Conservation (phyloP, 1,140 invertebrate species). For the Orius insidiosus region DNA sequence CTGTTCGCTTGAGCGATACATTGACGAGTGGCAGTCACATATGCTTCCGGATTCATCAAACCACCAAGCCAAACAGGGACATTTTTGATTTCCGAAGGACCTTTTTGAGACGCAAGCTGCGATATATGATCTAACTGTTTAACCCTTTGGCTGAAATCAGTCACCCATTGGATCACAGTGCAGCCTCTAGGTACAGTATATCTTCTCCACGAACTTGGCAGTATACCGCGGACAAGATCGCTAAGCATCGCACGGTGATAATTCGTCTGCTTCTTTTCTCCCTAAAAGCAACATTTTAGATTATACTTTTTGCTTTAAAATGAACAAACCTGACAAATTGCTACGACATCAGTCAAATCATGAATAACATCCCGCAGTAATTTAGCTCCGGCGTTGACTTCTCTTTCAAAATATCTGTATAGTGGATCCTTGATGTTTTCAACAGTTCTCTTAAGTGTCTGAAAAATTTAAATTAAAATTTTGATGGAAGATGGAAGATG, state of each 20-base stretch:
- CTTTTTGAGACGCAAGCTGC: slow-evolving; percentile 61
- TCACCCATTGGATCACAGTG: slow-evolving; percentile 97
- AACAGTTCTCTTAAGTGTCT: slow-evolving; percentile 70
- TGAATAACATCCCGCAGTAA: slow-evolving; percentile 76
- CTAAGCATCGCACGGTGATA: slow-evolving; percentile 88
- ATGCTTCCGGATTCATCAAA: slow-evolving; percentile 93
- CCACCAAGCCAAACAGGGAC: slow-evolving; percentile 92
- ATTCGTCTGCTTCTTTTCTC: slow-evolving; percentile 98
- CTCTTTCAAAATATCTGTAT: slow-evolving; percentile 96
- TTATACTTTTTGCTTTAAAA: too few relatives aligned
- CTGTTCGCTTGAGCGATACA: slow-evolving; percentile 88
- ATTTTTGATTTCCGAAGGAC: slow-evolving; percentile 82
- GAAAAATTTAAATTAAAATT: slow-evolving; percentile 22
- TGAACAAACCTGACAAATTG: slow-evolving; percentile 67
- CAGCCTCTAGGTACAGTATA: slow-evolving; percentile 90
- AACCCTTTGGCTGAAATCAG: slow-evolving; percentile 88
- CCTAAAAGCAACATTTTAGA: too few relatives aligned
- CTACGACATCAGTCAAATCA: slow-evolving; percentile 79
- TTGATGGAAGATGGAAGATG: slow-evolving; percentile 1
- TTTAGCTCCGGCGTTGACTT: slow-evolving; percentile 81
- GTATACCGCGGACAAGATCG: slow-evolving; percentile 84
- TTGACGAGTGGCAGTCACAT: slow-evolving; percentile 94
- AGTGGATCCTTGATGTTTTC: slow-evolving; percentile 95
- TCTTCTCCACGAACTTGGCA: slow-evolving; percentile 72
- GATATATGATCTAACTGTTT: slow-evolving; percentile 80